Base-by-base conservation (phyloP, 2,888 invertebrate genomes). In the Abrostola tripartita region DNA sequence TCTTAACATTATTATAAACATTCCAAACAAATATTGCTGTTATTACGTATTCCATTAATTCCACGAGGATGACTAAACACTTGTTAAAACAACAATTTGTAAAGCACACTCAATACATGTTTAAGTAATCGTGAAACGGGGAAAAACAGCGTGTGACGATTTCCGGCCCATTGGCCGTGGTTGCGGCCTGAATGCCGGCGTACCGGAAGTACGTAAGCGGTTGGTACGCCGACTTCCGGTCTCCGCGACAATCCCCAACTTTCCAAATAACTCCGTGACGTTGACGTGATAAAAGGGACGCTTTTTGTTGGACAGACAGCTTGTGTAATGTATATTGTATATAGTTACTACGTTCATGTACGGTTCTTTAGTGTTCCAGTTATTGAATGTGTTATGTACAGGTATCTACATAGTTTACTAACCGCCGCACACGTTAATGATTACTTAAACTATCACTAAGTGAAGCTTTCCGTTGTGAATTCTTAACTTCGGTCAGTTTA, bases 121-220 rank as follows among this genome's bases (percentile, higher is more conserved):
- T 55, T 59, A 66, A 79, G 80, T 68, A 66, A 77, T 74, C 68
- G 65, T 59, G 60, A 59, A 60, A 49, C 56, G 58, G 47, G 53
- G 53, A 68, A 73, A 71, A 71, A 76, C 71, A 74, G 71, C 65
- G 62, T 72, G 60, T 74, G 81, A 78, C 81, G 81, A 82, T 83
- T 82, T 83, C 82, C 81, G 81, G 72, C 52, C 81, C 76, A 81
- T 80, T 72, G 79, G 70, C 57, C 61, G 64, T 60, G 53, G 57
- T 64, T 69, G 72, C 68, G 62, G 54, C 50, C 69, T 74, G 66
- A 71, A 71, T 75, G 62, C 55, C 62, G 65, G 50, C 63, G 44
- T 36, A 62, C 76, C 79, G 82, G 82, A 80, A 78, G 73, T 66
- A 61, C 63, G 65, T 66, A 64, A 75, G 78, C 77, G 68, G 59